A percentile compares a stretch with the other conserved stretches of the same genome.
These are phyloP conservation scores for Eulemur rufifrons DNA, from an alignment of 2,113 vertebrate species.

Conservation along the genomic window DNA sequence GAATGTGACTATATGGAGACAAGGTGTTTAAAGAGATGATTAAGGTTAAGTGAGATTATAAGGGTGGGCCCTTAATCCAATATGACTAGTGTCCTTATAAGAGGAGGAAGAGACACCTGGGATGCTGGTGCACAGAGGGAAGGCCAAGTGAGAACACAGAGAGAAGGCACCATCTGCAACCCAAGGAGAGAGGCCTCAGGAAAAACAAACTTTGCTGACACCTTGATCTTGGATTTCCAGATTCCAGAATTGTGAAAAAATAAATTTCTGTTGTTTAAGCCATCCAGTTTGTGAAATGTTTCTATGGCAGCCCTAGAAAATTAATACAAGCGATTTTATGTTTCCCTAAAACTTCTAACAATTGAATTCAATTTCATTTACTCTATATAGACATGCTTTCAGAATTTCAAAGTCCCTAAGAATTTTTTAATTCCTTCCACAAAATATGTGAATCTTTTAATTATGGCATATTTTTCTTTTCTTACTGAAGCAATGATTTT, in stretches of 20 bases:
- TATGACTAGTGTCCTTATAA: neutral
- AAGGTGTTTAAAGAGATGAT: neutral
- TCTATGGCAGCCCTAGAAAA: neutral
- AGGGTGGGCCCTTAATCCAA: fast-evolving
- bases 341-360: neutral
- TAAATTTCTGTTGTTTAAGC: neutral
- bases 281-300: neutral
- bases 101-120: neutral
- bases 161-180: fast-evolving
- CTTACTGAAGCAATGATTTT: neutral
- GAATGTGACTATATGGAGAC: neutral
- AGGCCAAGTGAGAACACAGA: neutral
- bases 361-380: neutral
- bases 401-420: neutral
- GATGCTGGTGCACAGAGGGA: fast-evolving
- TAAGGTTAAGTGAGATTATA: neutral
- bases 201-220: neutral
- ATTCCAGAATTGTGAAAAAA: neutral
- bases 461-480: neutral
- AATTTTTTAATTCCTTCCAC: neutral
- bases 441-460: neutral
- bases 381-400: neutral
- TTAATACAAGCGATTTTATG: neutral
- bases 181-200: neutral
- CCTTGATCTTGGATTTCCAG: neutral